A percentile compares a stretch with the other conserved stretches of the same genome.
phyloP scores from a whole-genome alignment of 2,113 vertebrate genomes.

The Piaya cayana region DNA sequence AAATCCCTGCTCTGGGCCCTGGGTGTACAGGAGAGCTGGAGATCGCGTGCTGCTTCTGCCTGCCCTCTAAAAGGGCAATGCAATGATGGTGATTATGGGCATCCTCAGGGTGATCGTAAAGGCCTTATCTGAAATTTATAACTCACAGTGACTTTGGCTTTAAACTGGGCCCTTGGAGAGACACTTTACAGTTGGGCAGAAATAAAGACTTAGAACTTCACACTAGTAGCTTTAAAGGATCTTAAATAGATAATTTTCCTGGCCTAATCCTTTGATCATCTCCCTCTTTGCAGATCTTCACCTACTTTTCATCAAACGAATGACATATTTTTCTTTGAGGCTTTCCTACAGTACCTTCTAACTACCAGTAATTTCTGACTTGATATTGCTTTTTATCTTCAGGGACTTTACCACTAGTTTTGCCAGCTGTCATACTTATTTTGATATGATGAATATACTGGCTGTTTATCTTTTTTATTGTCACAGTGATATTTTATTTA shows the following conservation, averaged over 20 bases:
- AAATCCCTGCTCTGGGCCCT: neutral
- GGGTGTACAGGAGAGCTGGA: fast-evolving
- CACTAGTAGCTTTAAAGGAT: neutral
- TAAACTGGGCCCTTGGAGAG: neutral
- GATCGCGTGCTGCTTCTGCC: neutral
- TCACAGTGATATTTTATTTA: neutral
- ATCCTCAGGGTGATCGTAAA: neutral
- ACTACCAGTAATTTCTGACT: neutral
- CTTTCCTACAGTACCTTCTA: neutral
- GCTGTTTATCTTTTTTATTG: neutral
- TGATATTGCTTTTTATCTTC: neutral
- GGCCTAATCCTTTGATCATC: slow-evolving; percentile 12
- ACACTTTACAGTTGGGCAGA: neutral
- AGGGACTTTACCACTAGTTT: neutral
- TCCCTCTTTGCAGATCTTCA: slow-evolving; percentile 2
- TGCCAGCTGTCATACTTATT: neutral
- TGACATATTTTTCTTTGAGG: neutral
- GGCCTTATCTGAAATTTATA: neutral
- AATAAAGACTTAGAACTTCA: neutral
- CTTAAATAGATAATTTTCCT: slow-evolving; percentile 28
- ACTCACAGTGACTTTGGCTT: neutral
- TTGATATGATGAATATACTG: neutral
- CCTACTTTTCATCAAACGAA: neutral
- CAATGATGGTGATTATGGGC: neutral
- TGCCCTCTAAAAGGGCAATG: neutral